Base-by-base conservation (phyloP, 2,797 vertebrate species). In the Craterocephalus amniculus region DNA sequence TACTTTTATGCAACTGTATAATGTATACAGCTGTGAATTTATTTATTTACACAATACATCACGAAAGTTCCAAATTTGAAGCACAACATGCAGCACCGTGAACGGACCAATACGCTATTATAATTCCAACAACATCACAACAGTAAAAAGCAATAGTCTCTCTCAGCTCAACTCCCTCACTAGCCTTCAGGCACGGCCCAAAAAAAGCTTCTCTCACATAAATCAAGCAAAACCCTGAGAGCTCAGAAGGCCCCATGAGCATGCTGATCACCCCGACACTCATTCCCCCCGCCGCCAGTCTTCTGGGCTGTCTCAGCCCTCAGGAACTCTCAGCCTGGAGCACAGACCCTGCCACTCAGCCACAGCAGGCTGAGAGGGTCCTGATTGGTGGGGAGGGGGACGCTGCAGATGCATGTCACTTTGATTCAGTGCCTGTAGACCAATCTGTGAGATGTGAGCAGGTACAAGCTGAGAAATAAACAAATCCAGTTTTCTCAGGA, bases 201-300 rank as follows among this genome's bases (percentile, higher is more conserved):
- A 63, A 56, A 60, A 71, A 82, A 86, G 58, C 67, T 18, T 69
- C 65, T 74, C 83, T 81, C 78, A 83, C 83, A 88, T 88, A 83
- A 89, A 90, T 92, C 89, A 91, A 87, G 73, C 40, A 34, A 70
- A 82, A 64, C 69, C 69, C 81, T 36, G 57, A 77, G 80, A 79
- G 78, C 72, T 81, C 76, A 58, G 60, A 26, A 0, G 62, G 77
- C 69, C 84, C 83, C 84, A 24, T 32, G 86, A 87, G 85, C 79
- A 73, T n/a, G 76, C 82, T 83, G 84, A 91, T 89, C 83, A 82
- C 87, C 76, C 61, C 40, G 38, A 79, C 80, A 71, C 67, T 74
- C 79, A 22, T 55, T 48, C 80, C 58, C 58, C 68, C 43, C 26
- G 6, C 74, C 18, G 31, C 67, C 7, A 14, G 63, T 83, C 79